Evolutionary conservation across 2,888 invertebrate genomes (phyloP).

Genomic region (Panopea generosa): DNA sequence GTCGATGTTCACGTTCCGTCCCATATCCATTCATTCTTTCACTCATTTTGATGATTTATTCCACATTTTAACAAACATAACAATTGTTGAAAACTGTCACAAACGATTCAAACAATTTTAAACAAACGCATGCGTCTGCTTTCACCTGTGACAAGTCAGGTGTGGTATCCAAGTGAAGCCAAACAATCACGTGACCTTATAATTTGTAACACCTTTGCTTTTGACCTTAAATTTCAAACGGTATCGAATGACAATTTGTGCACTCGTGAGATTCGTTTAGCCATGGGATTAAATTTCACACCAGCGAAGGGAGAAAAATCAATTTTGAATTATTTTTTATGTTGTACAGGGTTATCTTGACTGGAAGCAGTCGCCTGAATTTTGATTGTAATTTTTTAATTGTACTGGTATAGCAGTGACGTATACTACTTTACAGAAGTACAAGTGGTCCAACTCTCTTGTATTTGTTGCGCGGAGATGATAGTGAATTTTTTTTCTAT

Average conservation of each 20-base stretch:
- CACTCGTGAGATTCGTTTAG: too few species aligned
- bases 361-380: too few species aligned
- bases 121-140: constrained; percentile 25
- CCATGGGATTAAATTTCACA: too few species aligned
- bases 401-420: too few species aligned
- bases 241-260: neutral
- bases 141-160: constrained; percentile 55
- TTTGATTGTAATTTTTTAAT: too few species aligned
- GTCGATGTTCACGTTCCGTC: constrained; percentile 58
- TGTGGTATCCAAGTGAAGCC: constrained; percentile 63
- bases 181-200: constrained; percentile 56
- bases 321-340: too few species aligned
- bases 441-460: too few species aligned
- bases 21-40: constrained; percentile 65
- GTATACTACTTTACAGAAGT: too few species aligned
- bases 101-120: neutral
- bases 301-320: too few species aligned
- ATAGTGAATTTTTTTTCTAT: too few species aligned
- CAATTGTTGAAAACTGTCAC: constrained; percentile 6
- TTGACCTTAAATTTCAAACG: constrained; percentile 5
- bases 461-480: too few species aligned
- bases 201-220: constrained; percentile 38
- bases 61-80: constrained; percentile 35
- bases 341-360: too few species aligned
- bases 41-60: constrained; percentile 54